phyloP scores from a whole-genome alignment of 2,797 vertebrate genomes.

The Lacerta viridis region DNA sequence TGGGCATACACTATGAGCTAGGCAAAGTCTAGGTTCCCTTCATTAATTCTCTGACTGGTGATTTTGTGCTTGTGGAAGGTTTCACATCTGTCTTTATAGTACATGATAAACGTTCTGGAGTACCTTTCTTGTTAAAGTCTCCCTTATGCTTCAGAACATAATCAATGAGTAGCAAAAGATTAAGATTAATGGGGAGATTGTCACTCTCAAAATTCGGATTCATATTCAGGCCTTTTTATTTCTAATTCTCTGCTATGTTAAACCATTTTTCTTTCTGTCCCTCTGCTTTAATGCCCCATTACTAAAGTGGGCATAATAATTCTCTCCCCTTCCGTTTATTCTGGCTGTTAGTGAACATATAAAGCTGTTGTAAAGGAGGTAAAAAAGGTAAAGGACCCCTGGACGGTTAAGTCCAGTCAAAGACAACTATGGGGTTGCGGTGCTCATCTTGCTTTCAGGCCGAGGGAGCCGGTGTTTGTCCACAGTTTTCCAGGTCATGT shows the following conservation, averaged over 20 bases:
- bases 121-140: slow-evolving; percentile 13
- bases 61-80: not conserved
- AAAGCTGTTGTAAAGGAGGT: not conserved
- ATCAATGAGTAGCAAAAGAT: not conserved
- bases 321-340: not conserved
- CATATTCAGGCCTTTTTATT: not conserved
- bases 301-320: not conserved
- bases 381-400: too few relatives aligned
- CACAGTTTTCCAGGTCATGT: too few relatives aligned
- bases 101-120: not conserved
- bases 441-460: too few relatives aligned
- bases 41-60: not conserved
- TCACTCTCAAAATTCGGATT: not conserved
- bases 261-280: not conserved
- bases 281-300: not conserved
- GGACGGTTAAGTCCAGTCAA: too few relatives aligned
- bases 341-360: not conserved
- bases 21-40: slow-evolving; percentile 1
- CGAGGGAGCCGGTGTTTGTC: too few relatives aligned
- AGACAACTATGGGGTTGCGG: too few relatives aligned
- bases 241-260: not conserved
- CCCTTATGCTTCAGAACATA: not conserved
- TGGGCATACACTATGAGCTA: not conserved
- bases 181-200: not conserved
- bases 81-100: slow-evolving; percentile 5